Evolutionary conservation across 2,797 vertebrate genomes (phyloP).

Genomic region (Notolabrus celidotus): DNA sequence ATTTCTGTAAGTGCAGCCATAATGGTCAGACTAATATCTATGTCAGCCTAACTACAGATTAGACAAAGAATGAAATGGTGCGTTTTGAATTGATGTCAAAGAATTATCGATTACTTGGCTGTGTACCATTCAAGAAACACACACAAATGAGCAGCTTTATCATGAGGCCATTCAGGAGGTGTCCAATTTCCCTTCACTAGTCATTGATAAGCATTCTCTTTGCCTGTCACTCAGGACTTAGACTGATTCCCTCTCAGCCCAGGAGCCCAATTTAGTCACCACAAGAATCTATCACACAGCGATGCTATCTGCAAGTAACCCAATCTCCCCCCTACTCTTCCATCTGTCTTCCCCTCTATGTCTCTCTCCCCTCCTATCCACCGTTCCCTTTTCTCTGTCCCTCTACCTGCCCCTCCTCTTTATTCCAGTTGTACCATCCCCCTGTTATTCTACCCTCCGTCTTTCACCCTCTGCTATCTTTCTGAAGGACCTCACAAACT

Average conservation of each 20-base stretch:
- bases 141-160: slow-evolving; percentile 74
- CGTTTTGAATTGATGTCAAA: slow-evolving; percentile 63
- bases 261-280: slow-evolving; percentile 77
- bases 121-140: slow-evolving; percentile 52
- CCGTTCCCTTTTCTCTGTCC: slow-evolving; percentile 12
- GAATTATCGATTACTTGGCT: slow-evolving; percentile 60
- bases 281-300: slow-evolving; percentile 73
- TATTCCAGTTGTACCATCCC: slow-evolving; percentile 25
- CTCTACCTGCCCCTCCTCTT: slow-evolving; percentile 10
- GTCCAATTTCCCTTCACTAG: slow-evolving; percentile 66
- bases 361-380: slow-evolving; percentile 23
- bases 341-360: slow-evolving; percentile 59
- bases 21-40: slow-evolving; percentile 60
- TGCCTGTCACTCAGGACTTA: slow-evolving; percentile 76
- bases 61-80: slow-evolving; percentile 44
- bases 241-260: slow-evolving; percentile 76
- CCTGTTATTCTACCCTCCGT: slow-evolving; percentile 19
- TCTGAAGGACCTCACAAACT: slow-evolving; percentile 73
- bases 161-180: slow-evolving; percentile 69
- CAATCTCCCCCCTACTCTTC: slow-evolving; percentile 56
- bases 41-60: slow-evolving; percentile 54
- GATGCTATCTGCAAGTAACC: slow-evolving; percentile 76
- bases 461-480: slow-evolving; percentile 40
- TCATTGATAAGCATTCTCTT: slow-evolving; percentile 74
- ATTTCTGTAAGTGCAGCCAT: slow-evolving; percentile 54